Conservation (phyloP, 2,888 invertebrate species). For the Sylvicola cinctus region DNA sequence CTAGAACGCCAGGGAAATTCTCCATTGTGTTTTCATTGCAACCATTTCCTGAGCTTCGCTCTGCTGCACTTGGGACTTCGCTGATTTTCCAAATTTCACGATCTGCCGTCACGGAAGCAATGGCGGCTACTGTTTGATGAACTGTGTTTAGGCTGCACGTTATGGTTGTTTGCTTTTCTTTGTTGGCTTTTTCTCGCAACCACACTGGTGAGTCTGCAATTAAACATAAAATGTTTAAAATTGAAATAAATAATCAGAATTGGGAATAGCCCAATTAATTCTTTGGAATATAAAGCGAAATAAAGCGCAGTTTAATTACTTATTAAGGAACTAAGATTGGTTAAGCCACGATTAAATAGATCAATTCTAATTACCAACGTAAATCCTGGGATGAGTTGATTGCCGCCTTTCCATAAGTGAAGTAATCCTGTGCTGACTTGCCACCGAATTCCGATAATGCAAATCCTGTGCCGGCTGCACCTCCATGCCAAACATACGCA, state of each 20-base stretch:
- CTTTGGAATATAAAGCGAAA: no score
- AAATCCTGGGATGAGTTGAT: conserved; percentile 29
- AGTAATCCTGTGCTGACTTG: conserved; percentile 23
- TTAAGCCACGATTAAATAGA: no score
- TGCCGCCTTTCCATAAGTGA: conserved; percentile 34
- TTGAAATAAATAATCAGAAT: no score
- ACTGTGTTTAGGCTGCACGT: conserved; percentile 14
- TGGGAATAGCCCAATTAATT: no score
- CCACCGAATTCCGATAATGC: conserved; percentile 23
- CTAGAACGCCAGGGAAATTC: no score
- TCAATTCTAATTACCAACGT: conserved; percentile 22
- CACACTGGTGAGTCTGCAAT: conserved; percentile 34
- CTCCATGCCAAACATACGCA: conserved; percentile 34
- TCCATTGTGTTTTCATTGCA: no score
- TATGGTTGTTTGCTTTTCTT: conserved; percentile 11
- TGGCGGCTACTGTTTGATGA: conserved; percentile 24
- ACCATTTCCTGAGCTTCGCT: no score
- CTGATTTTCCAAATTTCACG: conserved; percentile 30
- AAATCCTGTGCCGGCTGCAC: conserved; percentile 28
- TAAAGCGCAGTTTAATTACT: no score
- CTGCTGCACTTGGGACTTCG: conserved; percentile 25
- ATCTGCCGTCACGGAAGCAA: conserved; percentile 23
- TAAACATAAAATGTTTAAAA: no score
- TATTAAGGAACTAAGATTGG: no score
- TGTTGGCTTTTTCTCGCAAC: conserved; percentile 26